phyloP scores from a whole-genome alignment of 1,140 invertebrate genomes.

The Drosophila bipectinata region DNA sequence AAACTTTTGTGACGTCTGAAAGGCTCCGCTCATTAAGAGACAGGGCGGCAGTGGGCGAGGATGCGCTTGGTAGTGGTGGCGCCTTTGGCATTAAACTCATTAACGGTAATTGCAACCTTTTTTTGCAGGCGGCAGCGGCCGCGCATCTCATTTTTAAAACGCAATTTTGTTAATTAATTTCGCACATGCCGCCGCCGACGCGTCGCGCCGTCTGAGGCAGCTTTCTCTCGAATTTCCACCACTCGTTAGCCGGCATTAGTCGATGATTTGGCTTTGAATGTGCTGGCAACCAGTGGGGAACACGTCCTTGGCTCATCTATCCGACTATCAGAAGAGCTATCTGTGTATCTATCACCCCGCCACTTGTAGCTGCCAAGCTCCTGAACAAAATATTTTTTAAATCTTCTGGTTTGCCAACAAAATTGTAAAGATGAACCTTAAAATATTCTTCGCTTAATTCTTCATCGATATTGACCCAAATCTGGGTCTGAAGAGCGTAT shows the following conservation, averaged over 20 bases:
- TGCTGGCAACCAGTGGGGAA: conserved; percentile 64
- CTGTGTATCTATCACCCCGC: conserved; percentile 9
- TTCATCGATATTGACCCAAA: too few relatives aligned
- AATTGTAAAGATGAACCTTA: too few relatives aligned
- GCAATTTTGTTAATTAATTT: conserved; percentile 83
- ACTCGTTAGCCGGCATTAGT: conserved; percentile 66
- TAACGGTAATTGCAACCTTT: conserved; percentile 81
- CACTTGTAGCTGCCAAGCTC: conserved; percentile 25
- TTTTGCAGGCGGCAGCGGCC: conserved; percentile 15
- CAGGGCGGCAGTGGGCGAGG: conserved; percentile 14
- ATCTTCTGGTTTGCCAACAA: too few relatives aligned
- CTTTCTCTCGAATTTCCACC: conserved; percentile 5
- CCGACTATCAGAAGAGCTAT: neutral
- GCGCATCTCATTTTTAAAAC: conserved; percentile 46
- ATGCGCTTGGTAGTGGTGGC: conserved; percentile 49
- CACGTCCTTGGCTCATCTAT: conserved; percentile 40
- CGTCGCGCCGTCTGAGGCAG: conserved; percentile 9
- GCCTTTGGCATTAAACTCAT: conserved; percentile 81
- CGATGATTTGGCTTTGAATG: conserved; percentile 60
- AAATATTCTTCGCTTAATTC: too few relatives aligned
- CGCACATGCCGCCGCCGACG: conserved; percentile 53
- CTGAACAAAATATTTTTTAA: too few relatives aligned
- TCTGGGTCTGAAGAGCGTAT: too few relatives aligned
- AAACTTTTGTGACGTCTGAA: conserved; percentile 53
- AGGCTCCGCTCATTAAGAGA: conserved; percentile 62